Conservation (phyloP, 2,888 invertebrate species). For the Desoria tigrina region DNA sequence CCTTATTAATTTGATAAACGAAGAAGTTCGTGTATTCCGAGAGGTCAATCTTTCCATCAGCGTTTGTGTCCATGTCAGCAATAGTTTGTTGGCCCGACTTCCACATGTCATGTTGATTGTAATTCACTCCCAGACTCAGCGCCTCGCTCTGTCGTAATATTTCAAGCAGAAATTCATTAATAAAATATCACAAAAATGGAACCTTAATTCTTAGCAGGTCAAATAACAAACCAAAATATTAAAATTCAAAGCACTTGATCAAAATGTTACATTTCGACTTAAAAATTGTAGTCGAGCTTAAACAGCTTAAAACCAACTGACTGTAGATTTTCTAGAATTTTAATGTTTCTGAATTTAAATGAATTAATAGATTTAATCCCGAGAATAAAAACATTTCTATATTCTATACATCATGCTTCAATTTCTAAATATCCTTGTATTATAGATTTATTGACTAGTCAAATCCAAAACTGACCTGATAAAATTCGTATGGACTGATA, state of each 20-base stretch:
- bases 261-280: too few species aligned
- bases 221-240: too few species aligned
- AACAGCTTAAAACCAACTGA: too few species aligned
- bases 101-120: constrained; percentile 14
- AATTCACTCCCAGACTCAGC: constrained; percentile 5
- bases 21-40: neutral
- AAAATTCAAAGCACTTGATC: too few species aligned
- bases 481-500: neutral
- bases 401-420: too few species aligned
- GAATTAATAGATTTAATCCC: neutral
- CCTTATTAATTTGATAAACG: constrained; percentile 6
- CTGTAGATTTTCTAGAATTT: too few species aligned
- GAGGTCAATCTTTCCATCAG: neutral
- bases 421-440: too few species aligned
- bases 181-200: too few species aligned
- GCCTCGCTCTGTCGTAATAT: neutral
- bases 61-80: neutral
- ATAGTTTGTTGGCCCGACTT: neutral
- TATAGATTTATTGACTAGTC: too few species aligned
- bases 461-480: neutral
- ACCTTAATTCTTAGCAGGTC: too few species aligned
- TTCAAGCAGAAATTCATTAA: neutral
- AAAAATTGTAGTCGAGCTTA: too few species aligned
- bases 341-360: too few species aligned
- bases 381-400: neutral